phyloP scores from a whole-genome alignment of 2,797 vertebrate genomes.

The Enteromius fasciolatus region DNA sequence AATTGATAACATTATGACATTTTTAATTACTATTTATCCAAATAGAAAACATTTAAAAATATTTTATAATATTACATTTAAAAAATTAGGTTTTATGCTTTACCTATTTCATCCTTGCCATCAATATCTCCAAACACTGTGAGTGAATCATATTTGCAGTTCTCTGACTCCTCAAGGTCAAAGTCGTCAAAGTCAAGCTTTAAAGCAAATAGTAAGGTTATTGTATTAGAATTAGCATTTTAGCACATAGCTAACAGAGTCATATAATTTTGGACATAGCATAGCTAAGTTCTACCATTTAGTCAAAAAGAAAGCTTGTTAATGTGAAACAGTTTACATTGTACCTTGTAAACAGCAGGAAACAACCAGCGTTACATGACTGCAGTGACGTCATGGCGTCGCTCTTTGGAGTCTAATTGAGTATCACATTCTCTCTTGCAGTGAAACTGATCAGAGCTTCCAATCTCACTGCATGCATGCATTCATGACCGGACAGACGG shows the following conservation, averaged over 20 bases:
- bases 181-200: slow-evolving; percentile 85
- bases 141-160: slow-evolving; percentile 80
- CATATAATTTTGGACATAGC: not conserved
- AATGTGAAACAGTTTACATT: not conserved
- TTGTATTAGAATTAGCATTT: not conserved
- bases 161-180: slow-evolving; percentile 80
- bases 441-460: slow-evolving; percentile 55
- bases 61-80: not conserved
- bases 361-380: slow-evolving; percentile 6
- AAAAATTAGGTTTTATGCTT: not conserved
- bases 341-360: not conserved
- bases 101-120: slow-evolving; percentile 78
- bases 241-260: not conserved
- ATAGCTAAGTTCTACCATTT: not conserved
- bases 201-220: slow-evolving; percentile 32
- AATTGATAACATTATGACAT: not conserved
- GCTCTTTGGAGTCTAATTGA: slow-evolving; percentile 31
- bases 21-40: not conserved
- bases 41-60: not conserved
- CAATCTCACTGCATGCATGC: slow-evolving; percentile 62
- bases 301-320: not conserved
- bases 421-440: slow-evolving; percentile 51
- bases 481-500: slow-evolving; percentile 51
- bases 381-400: not conserved
- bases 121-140: slow-evolving; percentile 75